Evolutionary conservation across 2,113 vertebrate species (phyloP).

Genomic region (Saccopteryx bilineata): DNA sequence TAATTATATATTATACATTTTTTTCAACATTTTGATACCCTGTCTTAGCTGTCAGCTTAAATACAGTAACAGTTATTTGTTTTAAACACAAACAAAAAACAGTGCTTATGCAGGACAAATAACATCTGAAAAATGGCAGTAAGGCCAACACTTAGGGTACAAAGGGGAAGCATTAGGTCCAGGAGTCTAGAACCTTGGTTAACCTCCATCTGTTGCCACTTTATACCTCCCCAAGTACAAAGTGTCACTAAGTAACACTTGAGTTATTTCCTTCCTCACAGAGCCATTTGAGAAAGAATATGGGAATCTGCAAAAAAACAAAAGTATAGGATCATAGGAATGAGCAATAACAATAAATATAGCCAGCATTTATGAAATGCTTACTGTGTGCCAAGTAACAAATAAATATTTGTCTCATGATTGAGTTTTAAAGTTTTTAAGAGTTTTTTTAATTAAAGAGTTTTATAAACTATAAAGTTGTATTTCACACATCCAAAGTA

Average conservation of each 20-base stretch:
- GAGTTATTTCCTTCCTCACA: constrained; percentile 11
- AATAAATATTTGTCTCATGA: constrained; percentile 42
- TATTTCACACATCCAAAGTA: constrained; percentile 17
- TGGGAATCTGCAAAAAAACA: not conserved
- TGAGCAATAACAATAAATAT: not conserved
- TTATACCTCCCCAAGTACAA: not conserved
- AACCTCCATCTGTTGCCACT: not conserved
- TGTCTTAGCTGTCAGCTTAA: constrained; percentile 38
- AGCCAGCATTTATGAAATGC: not conserved
- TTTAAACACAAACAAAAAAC: constrained; percentile 56
- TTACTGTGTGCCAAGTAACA: constrained; percentile 22
- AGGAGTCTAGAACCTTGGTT: not conserved
- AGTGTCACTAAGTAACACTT: not conserved
- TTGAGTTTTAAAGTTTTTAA: constrained; percentile 57
- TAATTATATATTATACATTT: constrained; percentile 35
- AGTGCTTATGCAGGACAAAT: not conserved
- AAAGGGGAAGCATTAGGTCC: not conserved
- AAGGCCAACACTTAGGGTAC: not conserved
- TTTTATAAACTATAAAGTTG: constrained; percentile 39
- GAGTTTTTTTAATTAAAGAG: constrained; percentile 30
- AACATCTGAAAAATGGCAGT: constrained; percentile 34
- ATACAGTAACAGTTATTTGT: not conserved
- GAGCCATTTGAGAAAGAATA: constrained; percentile 8
- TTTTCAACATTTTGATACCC: constrained; percentile 9
- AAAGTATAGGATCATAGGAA: not conserved